Percentiles rank a stretch among this genome's conserved stretches.
Evolutionary conservation across 53 echinoderm and acorn worm species (phyloP).

Genomic region (Luidia sarsii): DNA sequence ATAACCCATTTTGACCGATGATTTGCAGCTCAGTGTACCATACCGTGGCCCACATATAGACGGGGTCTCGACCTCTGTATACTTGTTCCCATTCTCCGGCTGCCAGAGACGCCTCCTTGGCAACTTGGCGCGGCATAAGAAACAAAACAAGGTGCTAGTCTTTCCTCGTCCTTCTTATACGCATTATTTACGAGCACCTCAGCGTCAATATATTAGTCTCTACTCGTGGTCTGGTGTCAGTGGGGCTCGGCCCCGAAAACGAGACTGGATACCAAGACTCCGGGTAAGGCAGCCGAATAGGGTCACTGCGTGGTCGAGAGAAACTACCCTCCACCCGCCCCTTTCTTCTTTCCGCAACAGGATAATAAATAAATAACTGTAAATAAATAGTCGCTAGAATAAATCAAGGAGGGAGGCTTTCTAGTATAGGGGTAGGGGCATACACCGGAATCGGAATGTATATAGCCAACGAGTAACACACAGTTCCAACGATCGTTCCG

Average conservation of each 20-base stretch:
- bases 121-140: no score
- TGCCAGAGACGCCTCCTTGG: conserved; percentile 43
- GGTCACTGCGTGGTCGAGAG: conserved; percentile 53
- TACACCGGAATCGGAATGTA: no score
- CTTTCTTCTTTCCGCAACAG: conserved; percentile 50
- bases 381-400: conserved; percentile 41
- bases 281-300: conserved; percentile 13
- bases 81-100: conserved; percentile 38
- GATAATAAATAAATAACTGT: conserved; percentile 58
- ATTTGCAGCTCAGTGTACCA: conserved; percentile 36
- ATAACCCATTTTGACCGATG: conserved; percentile 20
- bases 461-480: no score
- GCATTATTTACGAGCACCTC: conserved; percentile 49
- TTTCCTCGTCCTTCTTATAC: conserved; percentile 29
- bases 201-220: conserved; percentile 51
- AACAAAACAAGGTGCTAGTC: conserved; percentile 21
- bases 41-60: conserved; percentile 36
- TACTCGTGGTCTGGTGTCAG: conserved; percentile 38
- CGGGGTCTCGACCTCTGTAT: conserved; percentile 46
- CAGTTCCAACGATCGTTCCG: no score
- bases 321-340: no score
- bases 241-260: conserved; percentile 30
- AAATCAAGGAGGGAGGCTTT: conserved; percentile 36
- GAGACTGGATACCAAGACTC: conserved; percentile 29
- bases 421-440: no score